phyloP scores from a whole-genome alignment of 2,797 vertebrate genomes.

The Acridotheres tristis region DNA sequence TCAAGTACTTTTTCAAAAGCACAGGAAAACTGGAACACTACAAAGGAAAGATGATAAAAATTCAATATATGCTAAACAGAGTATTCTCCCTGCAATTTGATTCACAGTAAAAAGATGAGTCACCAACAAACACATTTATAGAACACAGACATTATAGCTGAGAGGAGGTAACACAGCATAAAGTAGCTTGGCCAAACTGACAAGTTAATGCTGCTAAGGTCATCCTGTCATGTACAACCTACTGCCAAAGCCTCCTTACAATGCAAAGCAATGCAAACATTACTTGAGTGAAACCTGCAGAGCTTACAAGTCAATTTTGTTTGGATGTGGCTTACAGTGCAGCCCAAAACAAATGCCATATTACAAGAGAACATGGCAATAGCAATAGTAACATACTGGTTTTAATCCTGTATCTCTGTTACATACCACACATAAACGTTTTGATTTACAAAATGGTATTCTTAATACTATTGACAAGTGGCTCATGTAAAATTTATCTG shows the following conservation, averaged over 20 bases:
- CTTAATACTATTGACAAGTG: neutral
- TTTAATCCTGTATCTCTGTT: neutral
- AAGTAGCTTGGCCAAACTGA: neutral
- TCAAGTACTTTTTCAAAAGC: neutral
- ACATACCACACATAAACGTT: neutral
- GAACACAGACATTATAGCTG: neutral
- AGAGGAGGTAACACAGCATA: neutral
- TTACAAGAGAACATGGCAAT: neutral
- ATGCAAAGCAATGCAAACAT: neutral
- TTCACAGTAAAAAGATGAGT: neutral
- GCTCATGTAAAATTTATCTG: neutral
- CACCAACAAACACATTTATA: neutral
- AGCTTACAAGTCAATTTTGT: neutral
- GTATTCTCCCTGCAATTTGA: neutral
- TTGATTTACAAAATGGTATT: neutral
- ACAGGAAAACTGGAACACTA: neutral
- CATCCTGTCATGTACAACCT: neutral
- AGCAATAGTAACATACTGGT: neutral
- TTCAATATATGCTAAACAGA: neutral
- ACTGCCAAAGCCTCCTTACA: neutral
- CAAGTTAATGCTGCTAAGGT: neutral
- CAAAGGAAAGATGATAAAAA: neutral
- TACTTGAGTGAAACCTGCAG: neutral
- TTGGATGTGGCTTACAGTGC: neutral
- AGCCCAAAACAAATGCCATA: neutral